Evolutionary conservation across 2,888 invertebrate genomes (phyloP), one percentile per base, ranked within the genome.

Genomic region (Gerris lacustris): DNA sequence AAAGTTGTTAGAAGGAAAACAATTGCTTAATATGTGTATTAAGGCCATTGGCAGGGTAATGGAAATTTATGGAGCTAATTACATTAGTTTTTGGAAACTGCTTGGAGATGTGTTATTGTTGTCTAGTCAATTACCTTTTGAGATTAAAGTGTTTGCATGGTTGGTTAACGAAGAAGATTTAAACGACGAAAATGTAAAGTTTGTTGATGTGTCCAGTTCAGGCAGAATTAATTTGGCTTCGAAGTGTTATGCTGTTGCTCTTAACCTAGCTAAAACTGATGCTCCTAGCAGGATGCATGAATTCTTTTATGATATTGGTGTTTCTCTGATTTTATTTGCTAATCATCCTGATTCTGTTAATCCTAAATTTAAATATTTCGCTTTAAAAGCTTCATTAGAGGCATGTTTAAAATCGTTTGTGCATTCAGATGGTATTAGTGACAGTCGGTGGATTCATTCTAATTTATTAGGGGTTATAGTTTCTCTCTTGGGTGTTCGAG

Each of bases 281-380:
- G 31, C 11, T 11, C 9, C 15, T 18, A 64, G 9, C 15, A n/a
- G 64, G 31, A 18, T 31, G 17, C 11, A 9, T 31, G 64, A 64
- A 31, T 64, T 64, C 17, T 64, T n/a, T 64, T 64, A 64, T 17
- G 64, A 64, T 64, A n/a, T 64, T n/a, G 9, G 18, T 5, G 64
- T 64, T n/a, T 11, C 64, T 31, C 17, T 64, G 64, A n/a, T 64
- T 64, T 9, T n/a, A 9, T 17, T 64, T 7, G 64, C 64, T 17
- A 55, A 9, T 55, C 55, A 55, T 15, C 55, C 9, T 11, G 15
- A 55, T 2, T 9, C 15, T 5, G 55, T 11, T 5, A 5, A 55
- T 55, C 15, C 15, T 15, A 15, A 55, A 15, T 55, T 11, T 4
- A 55, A 55, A 55, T 55, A 55, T 55, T 55, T 55, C 15, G 1